These are phyloP conservation scores for Azemiops feae DNA, from an alignment of 2,113 vertebrate genomes.

Conservation along the genomic window DNA sequence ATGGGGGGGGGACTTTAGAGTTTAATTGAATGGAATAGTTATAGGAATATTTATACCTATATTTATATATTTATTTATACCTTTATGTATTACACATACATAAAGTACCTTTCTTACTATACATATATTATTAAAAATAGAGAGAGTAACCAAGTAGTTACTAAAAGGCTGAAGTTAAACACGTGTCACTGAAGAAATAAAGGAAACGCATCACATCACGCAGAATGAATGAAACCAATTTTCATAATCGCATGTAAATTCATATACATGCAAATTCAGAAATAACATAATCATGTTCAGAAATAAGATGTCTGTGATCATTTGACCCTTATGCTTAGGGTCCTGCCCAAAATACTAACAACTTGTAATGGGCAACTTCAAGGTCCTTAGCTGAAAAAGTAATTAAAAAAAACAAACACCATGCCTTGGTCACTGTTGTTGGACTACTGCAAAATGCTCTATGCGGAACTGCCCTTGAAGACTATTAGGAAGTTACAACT, in stretches of 20 bases:
- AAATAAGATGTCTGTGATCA: neutral
- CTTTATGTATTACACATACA: neutral
- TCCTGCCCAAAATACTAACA: neutral
- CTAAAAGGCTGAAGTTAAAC: neutral
- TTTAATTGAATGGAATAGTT: neutral
- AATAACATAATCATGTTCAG: neutral
- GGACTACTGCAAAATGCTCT: neutral
- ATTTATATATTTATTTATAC: no score
- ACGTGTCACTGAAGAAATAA: neutral
- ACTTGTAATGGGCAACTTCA: neutral
- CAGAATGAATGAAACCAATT: neutral
- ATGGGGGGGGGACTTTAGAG: no score
- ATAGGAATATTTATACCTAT: neutral
- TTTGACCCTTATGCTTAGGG: neutral
- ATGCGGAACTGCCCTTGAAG: neutral
- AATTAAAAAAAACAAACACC: neutral
- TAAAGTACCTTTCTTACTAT: neutral
- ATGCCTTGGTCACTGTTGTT: neutral
- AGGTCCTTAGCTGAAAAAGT: neutral
- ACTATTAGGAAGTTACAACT: neutral
- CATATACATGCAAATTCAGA: neutral
- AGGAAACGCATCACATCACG: neutral
- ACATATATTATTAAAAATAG: neutral
- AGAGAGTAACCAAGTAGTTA: neutral
- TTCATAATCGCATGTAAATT: neutral